Evolutionary conservation across 2,888 invertebrate species (phyloP).

Genomic region (Acanthococcus lagerstroemiae): DNA sequence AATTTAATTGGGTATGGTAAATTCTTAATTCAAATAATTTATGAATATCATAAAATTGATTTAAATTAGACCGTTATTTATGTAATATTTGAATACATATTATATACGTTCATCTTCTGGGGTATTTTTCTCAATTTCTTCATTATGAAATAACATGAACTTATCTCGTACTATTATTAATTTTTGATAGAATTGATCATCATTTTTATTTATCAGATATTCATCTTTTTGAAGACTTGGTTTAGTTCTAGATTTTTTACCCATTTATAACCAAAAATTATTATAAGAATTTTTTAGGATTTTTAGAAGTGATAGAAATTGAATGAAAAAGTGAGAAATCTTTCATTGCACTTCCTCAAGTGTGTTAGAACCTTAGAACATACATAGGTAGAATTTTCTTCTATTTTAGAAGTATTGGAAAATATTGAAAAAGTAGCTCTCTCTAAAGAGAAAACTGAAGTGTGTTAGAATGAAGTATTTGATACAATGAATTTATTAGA

Average conservation of each 20-base stretch:
- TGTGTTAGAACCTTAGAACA: too few relatives aligned
- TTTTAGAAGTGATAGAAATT: too few relatives aligned
- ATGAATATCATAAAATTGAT: background rate
- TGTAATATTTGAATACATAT: slow-evolving; percentile 4
- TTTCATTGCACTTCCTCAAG: too few relatives aligned
- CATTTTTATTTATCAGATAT: slow-evolving; percentile 1
- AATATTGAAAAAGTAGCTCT: too few relatives aligned
- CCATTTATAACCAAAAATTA: background rate
- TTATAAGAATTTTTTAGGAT: too few relatives aligned
- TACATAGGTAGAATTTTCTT: too few relatives aligned
- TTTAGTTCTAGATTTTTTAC: slow-evolving; percentile 3
- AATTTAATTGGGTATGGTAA: slow-evolving; percentile 4
- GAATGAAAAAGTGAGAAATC: too few relatives aligned
- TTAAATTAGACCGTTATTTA: background rate
- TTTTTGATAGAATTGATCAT: slow-evolving; percentile 4
- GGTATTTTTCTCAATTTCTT: slow-evolving; percentile 2
- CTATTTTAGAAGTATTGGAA: too few relatives aligned
- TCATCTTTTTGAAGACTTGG: background rate
- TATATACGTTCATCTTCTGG: background rate
- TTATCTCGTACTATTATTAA: slow-evolving; percentile 4
- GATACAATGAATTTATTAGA: too few relatives aligned
- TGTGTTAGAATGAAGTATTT: too few relatives aligned
- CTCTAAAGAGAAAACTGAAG: too few relatives aligned
- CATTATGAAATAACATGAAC: background rate
- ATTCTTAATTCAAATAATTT: slow-evolving; percentile 4